Evolutionary conservation across 2,888 invertebrate species (phyloP).

Genomic region (Leucophenga montana): DNA sequence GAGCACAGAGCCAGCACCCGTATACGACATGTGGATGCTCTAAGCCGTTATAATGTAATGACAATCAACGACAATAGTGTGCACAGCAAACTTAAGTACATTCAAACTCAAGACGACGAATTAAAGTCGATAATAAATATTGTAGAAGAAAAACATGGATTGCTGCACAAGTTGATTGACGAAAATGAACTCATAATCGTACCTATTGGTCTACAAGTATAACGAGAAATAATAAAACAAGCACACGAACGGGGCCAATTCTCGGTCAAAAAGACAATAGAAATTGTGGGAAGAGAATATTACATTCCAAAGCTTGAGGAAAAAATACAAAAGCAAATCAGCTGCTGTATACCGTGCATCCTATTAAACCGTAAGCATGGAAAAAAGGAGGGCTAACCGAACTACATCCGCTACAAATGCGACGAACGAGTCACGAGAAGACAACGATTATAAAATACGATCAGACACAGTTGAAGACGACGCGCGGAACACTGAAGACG

Average conservation of each 20-base stretch:
- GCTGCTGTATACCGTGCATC: constrained; percentile 19
- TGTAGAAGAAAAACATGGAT: constrained; percentile 36
- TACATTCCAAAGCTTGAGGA: constrained; percentile 7
- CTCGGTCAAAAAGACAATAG: constrained; percentile 37
- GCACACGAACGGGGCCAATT: constrained; percentile 48
- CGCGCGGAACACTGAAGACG: no score
- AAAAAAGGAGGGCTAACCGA: constrained; percentile 24
- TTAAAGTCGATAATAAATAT: no score
- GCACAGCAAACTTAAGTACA: constrained; percentile 17
- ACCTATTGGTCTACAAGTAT: constrained; percentile 33
- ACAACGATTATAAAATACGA: no score
- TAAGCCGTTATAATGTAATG: constrained; percentile 39
- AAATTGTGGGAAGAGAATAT: constrained; percentile 15
- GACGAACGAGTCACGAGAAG: no score
- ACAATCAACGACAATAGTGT: constrained; percentile 25
- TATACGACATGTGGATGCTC: constrained; percentile 34
- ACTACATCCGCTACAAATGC: constrained; percentile 22
- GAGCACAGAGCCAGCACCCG: constrained; percentile 43
- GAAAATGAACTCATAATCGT: constrained; percentile 40
- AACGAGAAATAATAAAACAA: constrained; percentile 37
- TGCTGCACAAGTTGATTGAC: constrained; percentile 37
- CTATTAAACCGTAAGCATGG: constrained; percentile 9
- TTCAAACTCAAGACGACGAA: no score
- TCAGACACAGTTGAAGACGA: no score
- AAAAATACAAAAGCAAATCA: constrained; percentile 3